Evolutionary conservation across 2,797 vertebrate species (phyloP), one percentile per base, ranked within the genome.

Genomic region (Setipinna tenuifilis): DNA sequence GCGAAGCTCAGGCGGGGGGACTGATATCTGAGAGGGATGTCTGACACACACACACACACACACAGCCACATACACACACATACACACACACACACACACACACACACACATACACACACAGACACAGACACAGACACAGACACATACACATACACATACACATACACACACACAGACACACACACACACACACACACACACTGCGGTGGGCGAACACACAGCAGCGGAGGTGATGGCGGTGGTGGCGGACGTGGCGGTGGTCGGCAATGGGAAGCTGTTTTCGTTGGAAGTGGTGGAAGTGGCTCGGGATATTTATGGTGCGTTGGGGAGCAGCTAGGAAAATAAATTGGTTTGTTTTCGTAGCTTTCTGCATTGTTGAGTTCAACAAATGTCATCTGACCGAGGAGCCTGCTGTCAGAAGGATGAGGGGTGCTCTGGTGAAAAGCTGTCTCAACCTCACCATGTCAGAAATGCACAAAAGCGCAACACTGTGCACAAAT

Each of bases 41-140:
- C 50, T 41, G 35, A 54, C 50, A 54, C 50, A 62, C 82, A 50
- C 82, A n/a, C 81, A 86, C 85, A 92, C 89, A 91, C 92, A 91
- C 90, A 92, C 90, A 91, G n/a, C n/a, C 92, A 89, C 89, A 58
- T 11, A 71, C 48, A 46, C 21, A 23, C 50, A 82, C 44, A 48
- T 44, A 81, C 48, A 0, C 46, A 48, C 46, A 48, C 46, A 62
- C 82, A 50, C 82, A n/a, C 81, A 86, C 85, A 92, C 89, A 91
- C 92, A 91, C 90, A 92, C 90, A 91, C 92, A 89, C 89, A 58
- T 11, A 71, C 48, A 46, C 21, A 23, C 50, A 82, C 44, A 48
- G 44, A 81, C 48, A 0, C 46, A 2, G 62, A 61, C 21, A 28
- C 31, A 19, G 10, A 6, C 46, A 23, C 75, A 0, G 61, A 46